Conservation (phyloP, 2,113 vertebrate genomes). For the Gymnorhina tibicen region DNA sequence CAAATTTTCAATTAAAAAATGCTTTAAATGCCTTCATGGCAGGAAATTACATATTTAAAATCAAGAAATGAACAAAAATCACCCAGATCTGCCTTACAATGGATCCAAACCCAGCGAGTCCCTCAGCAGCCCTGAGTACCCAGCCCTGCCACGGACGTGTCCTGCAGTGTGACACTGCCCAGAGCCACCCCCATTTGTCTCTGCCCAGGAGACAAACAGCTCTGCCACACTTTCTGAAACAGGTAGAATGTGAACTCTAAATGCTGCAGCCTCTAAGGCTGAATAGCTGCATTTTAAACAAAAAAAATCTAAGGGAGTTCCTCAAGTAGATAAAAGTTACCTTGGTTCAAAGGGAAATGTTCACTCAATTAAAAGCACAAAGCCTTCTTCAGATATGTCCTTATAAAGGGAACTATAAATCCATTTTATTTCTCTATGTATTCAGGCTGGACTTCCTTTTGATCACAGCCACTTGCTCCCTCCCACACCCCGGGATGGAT, state of each 20-base stretch:
- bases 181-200: background rate
- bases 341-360: background rate
- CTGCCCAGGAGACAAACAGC: background rate
- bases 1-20: background rate
- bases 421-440: background rate
- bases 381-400: background rate
- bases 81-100: background rate
- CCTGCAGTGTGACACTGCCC: background rate
- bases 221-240: background rate
- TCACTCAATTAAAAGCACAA: background rate
- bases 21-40: background rate
- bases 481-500: background rate
- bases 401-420: background rate
- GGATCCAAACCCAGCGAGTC: background rate
- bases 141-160: background rate
- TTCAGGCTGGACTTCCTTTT: background rate
- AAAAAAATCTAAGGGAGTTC: background rate
- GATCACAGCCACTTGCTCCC: background rate
- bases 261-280: background rate
- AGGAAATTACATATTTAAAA: background rate
- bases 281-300: background rate
- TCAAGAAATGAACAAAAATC: background rate
- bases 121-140: background rate
- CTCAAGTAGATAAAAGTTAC: background rate
- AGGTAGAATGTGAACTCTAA: background rate